Base-by-base conservation (phyloP, 2,797 vertebrate species). In the Mergus octosetaceus region DNA sequence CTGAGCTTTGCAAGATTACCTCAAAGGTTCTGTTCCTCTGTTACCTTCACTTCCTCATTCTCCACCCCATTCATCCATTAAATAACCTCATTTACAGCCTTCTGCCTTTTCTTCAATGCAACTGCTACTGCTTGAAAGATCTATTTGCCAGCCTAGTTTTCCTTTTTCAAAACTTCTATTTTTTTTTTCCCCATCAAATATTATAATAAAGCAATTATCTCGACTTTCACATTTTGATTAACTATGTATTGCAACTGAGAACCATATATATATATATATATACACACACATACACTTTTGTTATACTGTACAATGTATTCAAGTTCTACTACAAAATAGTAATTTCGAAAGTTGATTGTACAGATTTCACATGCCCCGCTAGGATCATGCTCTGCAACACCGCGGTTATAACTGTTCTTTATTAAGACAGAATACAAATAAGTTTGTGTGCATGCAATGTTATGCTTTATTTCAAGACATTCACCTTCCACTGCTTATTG, bases 371-470 rank as follows among this genome's bases (percentile, higher is more conserved):
- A 49, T 4, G 15, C 71, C 32, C 10, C 60, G 32, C 30, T 28
- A 54, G 32, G 10, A 41, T 38, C n/a, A 16, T 0, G 0, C 21
- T 49, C 34, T 2, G 2, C 43, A 65, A 60, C 15, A 30, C 64
- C 49, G 7, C 81, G 22, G 27, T 7, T 71, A 10, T 15, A 58
- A 28, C 13, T 11, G 9, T 15, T 69, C 34, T 56, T 78, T 62
- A 15, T 28, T 45, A 81, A 74, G 28, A 47, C 22, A 4, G 2
- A 2, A 1, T 13, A 16, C 10, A 25, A 75, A 56, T 24, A 72
- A 53, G 32, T 64, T 38, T 30, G 30, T 6, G 11, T 4, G 0
- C 0, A 0, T 30, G 28, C 41, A 30, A 10, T 0, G 6, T 13
- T 77, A 28, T 7, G 11, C 11, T 85, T 22, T 28, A 27, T 36